Evolutionary conservation across 2,797 vertebrate species (phyloP), one percentile per base, ranked within the genome.

Genomic region (Glossophaga mutica): DNA sequence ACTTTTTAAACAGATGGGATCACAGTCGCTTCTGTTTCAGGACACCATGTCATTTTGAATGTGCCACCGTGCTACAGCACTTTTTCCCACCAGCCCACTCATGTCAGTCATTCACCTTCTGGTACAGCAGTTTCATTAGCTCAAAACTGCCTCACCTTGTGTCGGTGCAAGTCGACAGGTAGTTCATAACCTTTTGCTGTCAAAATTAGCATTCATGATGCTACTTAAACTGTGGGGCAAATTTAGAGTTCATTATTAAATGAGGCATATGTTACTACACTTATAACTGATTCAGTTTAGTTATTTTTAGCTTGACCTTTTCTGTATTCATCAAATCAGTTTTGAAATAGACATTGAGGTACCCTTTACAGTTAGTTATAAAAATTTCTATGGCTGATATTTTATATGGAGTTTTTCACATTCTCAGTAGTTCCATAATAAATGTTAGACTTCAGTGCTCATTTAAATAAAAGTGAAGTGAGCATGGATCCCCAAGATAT

Each of bases 261-360:
- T 98, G 97, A 98, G 97, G 98, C 98, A 98, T 98, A 98, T 98
- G 98, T 98, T 98, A 97, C 98, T 98, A 98, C 95, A 98, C 96
- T 98, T 98, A 98, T 97, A 98, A 98, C 97, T 98, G 97, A 98
- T 98, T 98, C 98, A 97, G 92, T 97, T 96, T 97, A 96, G 98
- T 97, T 98, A 99, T 98, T 98, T 98, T 99, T 98, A 98, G 98
- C 97, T 98, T 98, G 98, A 98, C 98, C 98, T 98, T 98, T 98
- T 98, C 98, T 98, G 90, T 98, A 98, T 98, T 98, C 98, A 98
- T 98, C 98, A 98, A 97, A 98, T 98, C 98, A 98, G 94, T 98
- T 98, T 98, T 97, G 97, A 98, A 99, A 98, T 92, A 98, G 98
- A 98, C 98, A 98, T 98, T 98, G 98, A 98, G 98, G 94, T 98